Percentiles rank a stretch among this genome's conserved stretches.
Evolutionary conservation across 2,113 vertebrate species (phyloP).

Genomic region (Lanius collurio): DNA sequence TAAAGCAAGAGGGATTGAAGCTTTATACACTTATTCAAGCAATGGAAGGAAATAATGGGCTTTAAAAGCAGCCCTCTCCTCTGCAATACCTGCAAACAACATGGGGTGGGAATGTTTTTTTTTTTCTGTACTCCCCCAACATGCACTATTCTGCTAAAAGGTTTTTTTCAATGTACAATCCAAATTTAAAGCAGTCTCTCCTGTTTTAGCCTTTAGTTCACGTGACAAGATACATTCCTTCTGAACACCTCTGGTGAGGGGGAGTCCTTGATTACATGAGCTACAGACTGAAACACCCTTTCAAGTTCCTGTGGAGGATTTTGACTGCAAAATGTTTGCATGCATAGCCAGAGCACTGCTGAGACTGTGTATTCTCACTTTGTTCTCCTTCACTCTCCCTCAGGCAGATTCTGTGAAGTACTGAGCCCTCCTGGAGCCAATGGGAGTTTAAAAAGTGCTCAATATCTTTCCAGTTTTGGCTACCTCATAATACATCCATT

Average conservation of each 20-base stretch:
- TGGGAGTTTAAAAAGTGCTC: not conserved
- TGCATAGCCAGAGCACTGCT: not conserved
- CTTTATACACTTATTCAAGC: not conserved
- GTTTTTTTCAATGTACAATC: not conserved
- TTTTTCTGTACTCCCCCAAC: not conserved
- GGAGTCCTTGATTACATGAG: not conserved
- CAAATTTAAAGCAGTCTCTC: not conserved
- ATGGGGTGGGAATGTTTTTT: not conserved
- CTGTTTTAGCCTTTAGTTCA: not conserved
- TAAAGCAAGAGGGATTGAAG: not conserved
- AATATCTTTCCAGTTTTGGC: not conserved
- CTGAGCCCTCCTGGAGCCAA: not conserved
- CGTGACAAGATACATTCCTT: not conserved
- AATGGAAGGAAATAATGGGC: not conserved
- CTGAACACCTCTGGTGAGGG: not conserved
- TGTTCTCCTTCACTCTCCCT: slow-evolving; percentile 9
- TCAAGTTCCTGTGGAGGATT: not conserved
- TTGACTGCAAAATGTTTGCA: not conserved
- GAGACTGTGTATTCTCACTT: slow-evolving; percentile 8
- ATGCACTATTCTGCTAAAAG: not conserved
- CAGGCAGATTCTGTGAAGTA: slow-evolving; percentile 20
- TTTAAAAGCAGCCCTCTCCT: not conserved
- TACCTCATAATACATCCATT: slow-evolving; percentile 7
- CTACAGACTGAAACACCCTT: not conserved
- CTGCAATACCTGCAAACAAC: not conserved